Conservation (phyloP, 2,113 vertebrate species). For the Egretta garzetta region DNA sequence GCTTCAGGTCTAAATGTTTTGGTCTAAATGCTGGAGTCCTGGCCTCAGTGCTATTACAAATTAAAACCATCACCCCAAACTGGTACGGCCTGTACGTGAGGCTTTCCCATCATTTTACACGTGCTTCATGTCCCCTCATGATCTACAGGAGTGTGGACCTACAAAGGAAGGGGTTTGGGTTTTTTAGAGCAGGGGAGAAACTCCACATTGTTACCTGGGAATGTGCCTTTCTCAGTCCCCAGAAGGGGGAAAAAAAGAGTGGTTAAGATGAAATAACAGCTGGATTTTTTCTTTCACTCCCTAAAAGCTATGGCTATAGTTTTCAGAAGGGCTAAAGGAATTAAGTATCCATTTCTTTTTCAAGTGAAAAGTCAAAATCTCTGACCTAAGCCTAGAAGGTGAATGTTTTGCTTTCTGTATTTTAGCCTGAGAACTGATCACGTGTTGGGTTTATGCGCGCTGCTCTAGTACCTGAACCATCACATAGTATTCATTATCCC, state of each 20-base stretch:
- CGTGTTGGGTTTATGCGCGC: neutral
- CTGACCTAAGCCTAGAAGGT: neutral
- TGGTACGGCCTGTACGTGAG: rapidly evolving
- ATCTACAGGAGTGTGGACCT: neutral
- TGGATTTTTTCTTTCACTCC: neutral
- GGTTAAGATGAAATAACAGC: neutral
- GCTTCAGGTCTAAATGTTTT: neutral
- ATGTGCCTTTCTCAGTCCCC: neutral
- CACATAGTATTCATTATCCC: neutral
- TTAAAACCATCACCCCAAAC: neutral
- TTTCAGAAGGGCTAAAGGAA: neutral
- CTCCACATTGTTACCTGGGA: rapidly evolving
- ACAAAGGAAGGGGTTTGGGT: neutral
- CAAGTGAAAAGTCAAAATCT: neutral
- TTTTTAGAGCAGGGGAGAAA: neutral
- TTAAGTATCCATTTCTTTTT: neutral
- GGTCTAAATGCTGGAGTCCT: neutral
- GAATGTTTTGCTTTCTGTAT: neutral
- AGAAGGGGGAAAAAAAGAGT: neutral
- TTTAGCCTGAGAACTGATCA: neutral
- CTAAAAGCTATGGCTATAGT: neutral
- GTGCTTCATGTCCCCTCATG: neutral
- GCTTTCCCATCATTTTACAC: rapidly evolving
- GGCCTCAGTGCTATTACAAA: neutral
- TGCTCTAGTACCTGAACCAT: neutral